Evolutionary conservation across 35 echinoderm and acorn worm species (phyloP).

Genomic region (Strongylocentrotus purpuratus): DNA sequence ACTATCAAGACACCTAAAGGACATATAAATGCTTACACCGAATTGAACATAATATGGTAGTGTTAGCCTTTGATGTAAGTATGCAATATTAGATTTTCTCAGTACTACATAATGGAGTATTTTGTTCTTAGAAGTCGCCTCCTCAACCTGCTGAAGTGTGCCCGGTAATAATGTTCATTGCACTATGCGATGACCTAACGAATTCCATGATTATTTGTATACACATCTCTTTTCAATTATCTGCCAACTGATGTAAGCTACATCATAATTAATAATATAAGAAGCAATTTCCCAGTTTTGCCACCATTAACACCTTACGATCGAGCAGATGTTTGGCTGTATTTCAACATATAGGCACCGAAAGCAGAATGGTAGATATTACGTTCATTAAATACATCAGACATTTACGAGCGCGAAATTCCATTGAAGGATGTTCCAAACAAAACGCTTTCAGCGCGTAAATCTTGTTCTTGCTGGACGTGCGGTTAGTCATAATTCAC

Average conservation of each 20-base stretch:
- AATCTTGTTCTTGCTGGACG: neutral
- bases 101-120: no score
- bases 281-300: neutral
- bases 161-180: no score
- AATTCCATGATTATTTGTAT: no score
- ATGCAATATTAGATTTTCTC: no score
- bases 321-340: neutral
- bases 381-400: neutral
- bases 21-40: no score
- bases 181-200: no score
- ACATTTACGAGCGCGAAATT: conserved; percentile 2
- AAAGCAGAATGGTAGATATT: neutral
- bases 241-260: neutral
- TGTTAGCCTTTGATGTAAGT: no score
- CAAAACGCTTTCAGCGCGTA: conserved; percentile 38
- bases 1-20: no score
- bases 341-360: neutral
- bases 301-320: neutral
- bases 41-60: no score
- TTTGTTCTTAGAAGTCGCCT: no score
- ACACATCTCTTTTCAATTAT: no score
- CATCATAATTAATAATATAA: neutral
- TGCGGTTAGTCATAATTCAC: neutral
- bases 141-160: no score
- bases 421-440: neutral